Conservation (phyloP, 2,797 vertebrate species). For the Meda fulgida region DNA sequence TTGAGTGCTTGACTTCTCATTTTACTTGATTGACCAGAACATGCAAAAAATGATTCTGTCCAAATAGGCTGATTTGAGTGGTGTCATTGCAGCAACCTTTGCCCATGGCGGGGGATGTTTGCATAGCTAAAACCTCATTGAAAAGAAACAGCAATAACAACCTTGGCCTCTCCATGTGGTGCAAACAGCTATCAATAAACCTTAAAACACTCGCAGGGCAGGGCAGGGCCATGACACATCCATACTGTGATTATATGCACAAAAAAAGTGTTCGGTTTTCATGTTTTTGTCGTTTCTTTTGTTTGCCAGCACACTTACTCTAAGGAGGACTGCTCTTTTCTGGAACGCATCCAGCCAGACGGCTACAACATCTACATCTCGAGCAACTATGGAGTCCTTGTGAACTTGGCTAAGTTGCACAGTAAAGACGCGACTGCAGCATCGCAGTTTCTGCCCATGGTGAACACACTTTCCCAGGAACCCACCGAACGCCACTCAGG, state of each 20-base stretch:
- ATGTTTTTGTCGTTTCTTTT: neutral
- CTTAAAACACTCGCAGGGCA: conserved; percentile 48
- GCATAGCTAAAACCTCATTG: conserved; percentile 77
- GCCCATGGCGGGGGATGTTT: conserved; percentile 74
- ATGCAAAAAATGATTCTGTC: conserved; percentile 47
- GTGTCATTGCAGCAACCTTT: conserved; percentile 75
- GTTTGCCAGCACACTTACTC: conserved; percentile 78
- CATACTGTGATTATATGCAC: neutral
- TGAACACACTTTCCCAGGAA: conserved; percentile 73
- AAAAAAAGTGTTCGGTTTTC: neutral
- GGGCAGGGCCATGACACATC: neutral
- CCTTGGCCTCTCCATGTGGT: conserved; percentile 74
- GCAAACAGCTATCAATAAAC: conserved; percentile 74
- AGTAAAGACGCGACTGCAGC: conserved; percentile 76
- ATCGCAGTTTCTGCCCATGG: conserved; percentile 90
- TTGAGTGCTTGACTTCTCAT: neutral
- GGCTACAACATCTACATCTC: conserved; percentile 91
- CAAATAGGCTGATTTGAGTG: conserved; percentile 61
- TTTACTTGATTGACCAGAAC: neutral
- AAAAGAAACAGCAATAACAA: conserved; percentile 75
- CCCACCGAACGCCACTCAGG: conserved; percentile 49
- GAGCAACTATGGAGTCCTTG: conserved; percentile 73
- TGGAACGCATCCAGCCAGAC: conserved; percentile 85
- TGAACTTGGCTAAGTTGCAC: conserved; percentile 86
- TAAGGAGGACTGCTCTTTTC: conserved; percentile 88